phyloP scores from a whole-genome alignment of 2,797 vertebrate genomes.

The Diceros bicornis region DNA sequence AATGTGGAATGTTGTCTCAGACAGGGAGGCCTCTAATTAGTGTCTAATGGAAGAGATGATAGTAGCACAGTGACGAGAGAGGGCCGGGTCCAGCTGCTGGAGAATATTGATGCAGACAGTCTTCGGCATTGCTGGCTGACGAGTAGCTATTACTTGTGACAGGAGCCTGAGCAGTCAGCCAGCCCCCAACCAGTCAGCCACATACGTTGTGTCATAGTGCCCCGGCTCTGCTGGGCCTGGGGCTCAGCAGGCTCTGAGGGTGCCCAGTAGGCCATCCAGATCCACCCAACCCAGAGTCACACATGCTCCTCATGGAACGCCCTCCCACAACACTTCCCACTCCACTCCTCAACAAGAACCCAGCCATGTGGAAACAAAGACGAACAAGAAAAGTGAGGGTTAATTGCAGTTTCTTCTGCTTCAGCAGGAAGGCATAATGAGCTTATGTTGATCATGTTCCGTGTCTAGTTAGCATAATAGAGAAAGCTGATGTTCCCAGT shows the following conservation, averaged over 20 bases:
- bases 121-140: not conserved
- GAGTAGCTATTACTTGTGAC: conserved; percentile 66
- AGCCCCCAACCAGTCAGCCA: not conserved
- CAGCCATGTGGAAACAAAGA: conserved; percentile 56
- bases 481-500: conserved; percentile 77
- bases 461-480: conserved; percentile 74
- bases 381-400: not conserved
- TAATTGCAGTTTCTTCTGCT: conserved; percentile 66
- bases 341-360: not conserved
- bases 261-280: not conserved
- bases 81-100: not conserved
- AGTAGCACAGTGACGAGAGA: not conserved
- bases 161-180: conserved; percentile 17
- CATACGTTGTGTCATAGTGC: not conserved
- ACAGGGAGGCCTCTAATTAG: conserved; percentile 66
- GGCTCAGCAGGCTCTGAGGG: not conserved
- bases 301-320: fast-evolving
- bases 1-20: conserved; percentile 36
- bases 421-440: conserved; percentile 77
- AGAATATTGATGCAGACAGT: not conserved
- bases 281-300: not conserved
- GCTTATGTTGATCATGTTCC: conserved; percentile 66
- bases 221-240: not conserved
- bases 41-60: conserved; percentile 56
- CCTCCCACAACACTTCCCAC: not conserved